Evolutionary conservation across 2,797 vertebrate genomes (phyloP).

Genomic region (Tadarida brasiliensis): DNA sequence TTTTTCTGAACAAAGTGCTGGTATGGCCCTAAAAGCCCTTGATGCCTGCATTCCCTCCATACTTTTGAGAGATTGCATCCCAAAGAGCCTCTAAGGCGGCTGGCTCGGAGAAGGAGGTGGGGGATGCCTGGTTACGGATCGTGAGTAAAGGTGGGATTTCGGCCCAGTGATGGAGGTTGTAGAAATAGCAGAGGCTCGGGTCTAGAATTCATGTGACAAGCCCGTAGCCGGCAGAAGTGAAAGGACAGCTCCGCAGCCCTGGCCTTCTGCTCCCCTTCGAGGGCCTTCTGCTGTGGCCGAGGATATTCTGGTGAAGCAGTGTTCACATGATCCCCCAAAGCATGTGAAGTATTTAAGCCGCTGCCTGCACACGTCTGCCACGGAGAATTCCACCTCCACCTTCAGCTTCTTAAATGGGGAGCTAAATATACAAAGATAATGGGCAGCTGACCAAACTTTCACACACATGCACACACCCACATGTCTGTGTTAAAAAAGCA

Average conservation of each 20-base stretch:
- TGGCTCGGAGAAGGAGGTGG: not conserved
- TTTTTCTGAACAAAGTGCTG: constrained; percentile 2
- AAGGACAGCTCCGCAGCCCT: constrained; percentile 73
- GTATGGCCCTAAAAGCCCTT: constrained; percentile 20
- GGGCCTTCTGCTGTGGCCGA: constrained; percentile 62
- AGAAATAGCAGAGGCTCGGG: constrained; percentile 65
- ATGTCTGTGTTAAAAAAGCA: not conserved
- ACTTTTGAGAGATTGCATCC: constrained; percentile 21
- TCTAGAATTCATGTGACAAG: constrained; percentile 80
- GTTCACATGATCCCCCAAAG: constrained; percentile 1
- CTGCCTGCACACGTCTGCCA: constrained; percentile 41
- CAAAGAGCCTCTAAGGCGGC: not conserved
- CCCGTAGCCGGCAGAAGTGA: constrained; percentile 72
- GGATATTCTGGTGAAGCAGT: constrained; percentile 33
- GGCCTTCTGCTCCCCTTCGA: constrained; percentile 82
- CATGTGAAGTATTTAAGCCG: constrained; percentile 58
- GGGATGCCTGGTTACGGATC: not conserved
- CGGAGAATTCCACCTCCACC: constrained; percentile 32
- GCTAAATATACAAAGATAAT: not conserved
- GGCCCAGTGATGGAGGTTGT: constrained; percentile 53
- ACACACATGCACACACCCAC: not conserved
- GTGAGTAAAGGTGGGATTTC: constrained; percentile 74
- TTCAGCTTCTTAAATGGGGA: constrained; percentile 51
- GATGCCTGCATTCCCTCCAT: not conserved
- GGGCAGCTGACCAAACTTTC: not conserved